phyloP scores from a whole-genome alignment of 2,113 vertebrate species.

The Oophaga pumilio region DNA sequence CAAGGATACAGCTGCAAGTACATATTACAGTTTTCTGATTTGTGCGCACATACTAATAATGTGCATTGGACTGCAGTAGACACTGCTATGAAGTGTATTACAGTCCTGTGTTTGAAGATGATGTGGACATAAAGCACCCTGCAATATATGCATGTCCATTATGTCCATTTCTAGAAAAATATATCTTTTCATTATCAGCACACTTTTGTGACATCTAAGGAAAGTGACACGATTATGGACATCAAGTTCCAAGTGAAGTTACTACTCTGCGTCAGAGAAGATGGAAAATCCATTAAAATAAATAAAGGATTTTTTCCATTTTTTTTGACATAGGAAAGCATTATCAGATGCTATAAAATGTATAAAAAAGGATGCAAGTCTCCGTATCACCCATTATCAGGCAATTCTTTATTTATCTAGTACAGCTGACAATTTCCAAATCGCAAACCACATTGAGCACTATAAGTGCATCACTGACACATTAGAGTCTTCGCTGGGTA shows the following conservation, averaged over 20 bases:
- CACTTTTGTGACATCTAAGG: slow-evolving; percentile 19
- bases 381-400: slow-evolving; percentile 24
- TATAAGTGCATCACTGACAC: slow-evolving; percentile 29
- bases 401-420: slow-evolving; percentile 31
- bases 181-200: background rate
- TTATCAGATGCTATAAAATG: slow-evolving; percentile 25
- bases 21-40: too few relatives aligned
- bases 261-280: slow-evolving; percentile 8
- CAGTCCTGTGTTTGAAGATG: too few relatives aligned
- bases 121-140: too few relatives aligned
- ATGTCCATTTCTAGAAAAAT: background rate
- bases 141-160: too few relatives aligned
- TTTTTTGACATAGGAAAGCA: slow-evolving; percentile 41
- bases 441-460: background rate
- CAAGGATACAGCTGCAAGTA: too few relatives aligned
- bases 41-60: too few relatives aligned
- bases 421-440: slow-evolving; percentile 43
- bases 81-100: too few relatives aligned
- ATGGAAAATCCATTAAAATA: slow-evolving; percentile 30
- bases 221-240: slow-evolving; percentile 35
- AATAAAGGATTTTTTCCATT: slow-evolving; percentile 21
- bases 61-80: too few relatives aligned
- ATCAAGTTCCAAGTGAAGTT: background rate
- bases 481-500: slow-evolving; percentile 21
- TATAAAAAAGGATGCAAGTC: slow-evolving; percentile 3